A percentile compares a stretch with the other conserved stretches of the same genome.
Conservation (phyloP, 2,797 vertebrate genomes). For the Limnodromus scolopaceus region DNA sequence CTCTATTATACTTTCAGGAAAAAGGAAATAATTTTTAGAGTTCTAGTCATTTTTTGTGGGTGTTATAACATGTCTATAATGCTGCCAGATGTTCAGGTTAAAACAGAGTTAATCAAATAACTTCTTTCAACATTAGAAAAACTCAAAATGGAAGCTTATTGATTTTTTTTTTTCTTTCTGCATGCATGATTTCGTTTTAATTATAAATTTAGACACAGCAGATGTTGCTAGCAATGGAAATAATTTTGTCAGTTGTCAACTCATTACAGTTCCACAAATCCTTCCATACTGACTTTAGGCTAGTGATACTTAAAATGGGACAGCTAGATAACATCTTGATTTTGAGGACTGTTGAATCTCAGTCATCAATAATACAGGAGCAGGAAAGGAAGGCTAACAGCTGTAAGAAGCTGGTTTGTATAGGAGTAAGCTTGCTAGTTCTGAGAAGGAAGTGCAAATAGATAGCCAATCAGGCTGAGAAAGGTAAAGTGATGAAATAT, state of each 20-base stretch:
- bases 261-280: conserved; percentile 12
- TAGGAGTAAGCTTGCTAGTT: neutral
- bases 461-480: neutral
- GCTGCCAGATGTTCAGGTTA: conserved; percentile 63
- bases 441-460: neutral
- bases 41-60: neutral
- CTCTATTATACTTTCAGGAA: neutral
- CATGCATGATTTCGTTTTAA: conserved; percentile 65
- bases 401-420: neutral
- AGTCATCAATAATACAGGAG: neutral
- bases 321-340: neutral
- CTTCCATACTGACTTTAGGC: conserved; percentile 16
- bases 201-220: conserved; percentile 70
- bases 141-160: conserved; percentile 42
- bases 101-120: conserved; percentile 62
- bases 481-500: neutral
- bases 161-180: conserved; percentile 38
- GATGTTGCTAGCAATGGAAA: conserved; percentile 61
- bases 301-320: neutral
- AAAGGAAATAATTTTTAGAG: neutral
- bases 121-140: neutral
- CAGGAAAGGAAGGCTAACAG: neutral
- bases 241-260: neutral
- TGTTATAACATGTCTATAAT: neutral
- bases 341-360: neutral